A percentile compares a stretch with the other conserved stretches of the same genome.
phyloP scores from a whole-genome alignment of 2,797 vertebrate species.

The Halcyon smyrnensis region DNA sequence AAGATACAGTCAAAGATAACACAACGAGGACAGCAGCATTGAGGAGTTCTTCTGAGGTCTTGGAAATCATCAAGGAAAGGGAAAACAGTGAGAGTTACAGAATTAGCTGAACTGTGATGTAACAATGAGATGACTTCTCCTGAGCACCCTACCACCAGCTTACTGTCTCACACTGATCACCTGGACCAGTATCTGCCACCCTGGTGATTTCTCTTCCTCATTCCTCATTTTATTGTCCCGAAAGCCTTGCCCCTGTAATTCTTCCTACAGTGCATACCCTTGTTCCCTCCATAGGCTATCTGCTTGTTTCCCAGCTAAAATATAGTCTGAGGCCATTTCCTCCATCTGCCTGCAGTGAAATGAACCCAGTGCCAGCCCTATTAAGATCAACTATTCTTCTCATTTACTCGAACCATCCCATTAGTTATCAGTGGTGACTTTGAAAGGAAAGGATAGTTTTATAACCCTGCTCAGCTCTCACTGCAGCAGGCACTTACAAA shows the following conservation, averaged over 20 bases:
- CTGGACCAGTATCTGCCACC: not conserved
- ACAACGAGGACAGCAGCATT: not conserved
- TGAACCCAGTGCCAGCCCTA: slow-evolving; percentile 32
- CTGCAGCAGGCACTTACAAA: slow-evolving; percentile 62
- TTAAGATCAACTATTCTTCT: slow-evolving; percentile 63
- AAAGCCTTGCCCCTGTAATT: not conserved
- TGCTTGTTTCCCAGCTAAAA: not conserved
- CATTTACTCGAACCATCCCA: slow-evolving; percentile 48
- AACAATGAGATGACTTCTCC: not conserved
- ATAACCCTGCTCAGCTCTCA: slow-evolving; percentile 68
- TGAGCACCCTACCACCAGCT: not conserved
- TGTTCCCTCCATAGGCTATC: not conserved
- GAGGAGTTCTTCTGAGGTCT: not conserved
- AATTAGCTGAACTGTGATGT: not conserved
- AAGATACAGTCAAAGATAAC: not conserved
- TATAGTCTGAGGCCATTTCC: slow-evolving; percentile 2
- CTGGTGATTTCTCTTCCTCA: not conserved
- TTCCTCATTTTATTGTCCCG: not conserved
- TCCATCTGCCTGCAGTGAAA: slow-evolving; percentile 44
- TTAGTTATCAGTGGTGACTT: slow-evolving; percentile 66
- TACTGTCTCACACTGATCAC: not conserved
- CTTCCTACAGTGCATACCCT: not conserved
- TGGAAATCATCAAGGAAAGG: not conserved
- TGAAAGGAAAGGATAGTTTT: slow-evolving; percentile 62
- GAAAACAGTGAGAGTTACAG: not conserved